Conservation (phyloP, 2,797 vertebrate species). For the Lacerta viridis region DNA sequence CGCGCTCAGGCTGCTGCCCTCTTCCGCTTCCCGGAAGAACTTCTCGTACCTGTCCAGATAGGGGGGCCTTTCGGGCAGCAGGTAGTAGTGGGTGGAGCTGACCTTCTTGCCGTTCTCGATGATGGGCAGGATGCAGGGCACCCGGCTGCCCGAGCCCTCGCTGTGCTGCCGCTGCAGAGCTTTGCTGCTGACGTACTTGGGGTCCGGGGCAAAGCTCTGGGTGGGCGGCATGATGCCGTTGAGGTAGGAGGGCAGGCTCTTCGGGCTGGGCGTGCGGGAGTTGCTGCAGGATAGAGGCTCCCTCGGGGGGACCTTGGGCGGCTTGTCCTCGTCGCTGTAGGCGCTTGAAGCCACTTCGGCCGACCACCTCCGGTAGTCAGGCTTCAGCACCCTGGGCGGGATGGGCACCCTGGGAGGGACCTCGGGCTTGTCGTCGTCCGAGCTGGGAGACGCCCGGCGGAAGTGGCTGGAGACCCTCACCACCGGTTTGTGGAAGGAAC, state of each 20-base stretch:
- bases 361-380: constrained; percentile 94
- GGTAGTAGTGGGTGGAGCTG: constrained; percentile 95
- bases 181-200: constrained; percentile 93
- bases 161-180: constrained; percentile 93
- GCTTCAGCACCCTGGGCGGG: constrained; percentile 89
- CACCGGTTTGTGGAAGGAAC: constrained; percentile 91
- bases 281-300: constrained; percentile 88
- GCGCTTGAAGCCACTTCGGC: constrained; percentile 92
- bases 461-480: constrained; percentile 80
- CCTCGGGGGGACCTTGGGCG: constrained; percentile 93
- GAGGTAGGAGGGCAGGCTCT: constrained; percentile 92
- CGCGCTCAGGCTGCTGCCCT: constrained; percentile 60
- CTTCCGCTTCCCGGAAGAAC: constrained; percentile 87
- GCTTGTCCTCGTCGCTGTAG: constrained; percentile 92
- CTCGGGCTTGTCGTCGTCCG: constrained; percentile 88
- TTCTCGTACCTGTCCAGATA: constrained; percentile 90
- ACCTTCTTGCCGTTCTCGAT: constrained; percentile 92
- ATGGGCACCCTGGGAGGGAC: constrained; percentile 94
- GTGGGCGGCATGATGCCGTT: constrained; percentile 97
- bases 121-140: constrained; percentile 93
- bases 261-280: constrained; percentile 94
- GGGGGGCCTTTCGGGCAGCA: constrained; percentile 88
- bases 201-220: constrained; percentile 97
- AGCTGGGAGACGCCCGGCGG: constrained; percentile 80
- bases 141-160: constrained; percentile 86